Conservation (phyloP, 2,113 vertebrate genomes). For the Datnioides undecimradiatus region DNA sequence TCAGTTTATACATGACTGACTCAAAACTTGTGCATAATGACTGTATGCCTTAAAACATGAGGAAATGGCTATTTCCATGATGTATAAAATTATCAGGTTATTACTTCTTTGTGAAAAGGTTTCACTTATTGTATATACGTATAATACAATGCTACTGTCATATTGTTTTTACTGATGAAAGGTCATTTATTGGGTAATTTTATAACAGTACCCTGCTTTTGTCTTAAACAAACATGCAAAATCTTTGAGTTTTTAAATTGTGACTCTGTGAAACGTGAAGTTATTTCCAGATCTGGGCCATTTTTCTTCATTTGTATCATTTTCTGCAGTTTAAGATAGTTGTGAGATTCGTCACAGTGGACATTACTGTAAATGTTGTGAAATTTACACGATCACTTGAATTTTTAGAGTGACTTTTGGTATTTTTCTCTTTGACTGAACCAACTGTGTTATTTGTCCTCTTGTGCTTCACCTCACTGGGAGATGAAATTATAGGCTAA, state of each 20-base stretch:
- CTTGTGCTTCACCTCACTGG: background rate
- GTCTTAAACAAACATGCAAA: slow-evolving; percentile 44
- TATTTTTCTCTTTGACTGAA: slow-evolving; percentile 11
- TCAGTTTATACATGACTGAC: slow-evolving; percentile 37
- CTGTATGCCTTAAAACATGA: slow-evolving; percentile 73
- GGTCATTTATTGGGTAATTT: slow-evolving; percentile 30
- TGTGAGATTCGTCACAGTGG: background rate
- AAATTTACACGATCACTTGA: background rate
- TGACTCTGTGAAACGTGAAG: slow-evolving; percentile 1
- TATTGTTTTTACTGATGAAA: slow-evolving; percentile 35
- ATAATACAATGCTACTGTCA: slow-evolving; percentile 27
- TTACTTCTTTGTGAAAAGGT: slow-evolving; percentile 48
- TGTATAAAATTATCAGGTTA: slow-evolving; percentile 66
- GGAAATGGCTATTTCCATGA: slow-evolving; percentile 58
- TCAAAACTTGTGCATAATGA: slow-evolving; percentile 54
- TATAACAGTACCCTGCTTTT: slow-evolving; percentile 35
- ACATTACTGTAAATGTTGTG: slow-evolving; percentile 35
- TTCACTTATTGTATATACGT: slow-evolving; percentile 48
- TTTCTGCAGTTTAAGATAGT: background rate
- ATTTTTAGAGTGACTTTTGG: slow-evolving; percentile 1
- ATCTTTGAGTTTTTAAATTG: background rate
- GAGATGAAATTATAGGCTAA: background rate
- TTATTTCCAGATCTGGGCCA: slow-evolving; percentile 43
- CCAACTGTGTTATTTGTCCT: background rate
- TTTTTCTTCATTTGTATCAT: background rate